Evolutionary conservation across 2,797 vertebrate genomes (phyloP).

Genomic region (Clamator glandarius): DNA sequence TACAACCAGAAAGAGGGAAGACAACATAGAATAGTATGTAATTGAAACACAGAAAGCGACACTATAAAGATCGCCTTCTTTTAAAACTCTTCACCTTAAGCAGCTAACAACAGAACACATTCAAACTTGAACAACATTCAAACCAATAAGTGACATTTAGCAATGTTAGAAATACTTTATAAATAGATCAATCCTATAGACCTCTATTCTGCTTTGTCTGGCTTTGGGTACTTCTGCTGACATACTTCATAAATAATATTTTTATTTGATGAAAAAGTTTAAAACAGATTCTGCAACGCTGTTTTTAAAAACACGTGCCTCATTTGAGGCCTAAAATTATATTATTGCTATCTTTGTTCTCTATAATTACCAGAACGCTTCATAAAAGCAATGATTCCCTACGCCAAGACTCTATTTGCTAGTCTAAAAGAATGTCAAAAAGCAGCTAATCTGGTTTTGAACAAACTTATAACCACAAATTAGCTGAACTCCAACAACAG

Average conservation of each 20-base stretch:
- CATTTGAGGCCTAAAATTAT: not conserved
- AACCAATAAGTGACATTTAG: not conserved
- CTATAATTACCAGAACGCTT: slow-evolving; percentile 4
- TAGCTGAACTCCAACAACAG: not conserved
- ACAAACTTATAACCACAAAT: not conserved
- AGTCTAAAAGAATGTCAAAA: not conserved
- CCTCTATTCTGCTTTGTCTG: not conserved
- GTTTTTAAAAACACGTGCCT: not conserved
- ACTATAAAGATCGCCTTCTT: not conserved
- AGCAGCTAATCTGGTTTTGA: not conserved
- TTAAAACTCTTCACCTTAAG: not conserved
- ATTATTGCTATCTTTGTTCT: not conserved
- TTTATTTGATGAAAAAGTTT: not conserved
- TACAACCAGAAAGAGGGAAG: not conserved
- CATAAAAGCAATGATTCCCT: not conserved
- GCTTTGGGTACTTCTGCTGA: not conserved
- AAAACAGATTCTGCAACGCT: not conserved
- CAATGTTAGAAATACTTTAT: not conserved
- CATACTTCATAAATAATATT: not conserved
- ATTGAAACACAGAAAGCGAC: not conserved
- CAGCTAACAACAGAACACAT: not conserved
- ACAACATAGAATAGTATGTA: not conserved
- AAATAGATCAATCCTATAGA: not conserved
- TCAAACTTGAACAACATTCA: not conserved
- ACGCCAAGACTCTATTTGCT: not conserved